These are phyloP conservation scores for Meandrina meandrites DNA, from an alignment of 92 coral and sea anemone species.

Conservation along the genomic window DNA sequence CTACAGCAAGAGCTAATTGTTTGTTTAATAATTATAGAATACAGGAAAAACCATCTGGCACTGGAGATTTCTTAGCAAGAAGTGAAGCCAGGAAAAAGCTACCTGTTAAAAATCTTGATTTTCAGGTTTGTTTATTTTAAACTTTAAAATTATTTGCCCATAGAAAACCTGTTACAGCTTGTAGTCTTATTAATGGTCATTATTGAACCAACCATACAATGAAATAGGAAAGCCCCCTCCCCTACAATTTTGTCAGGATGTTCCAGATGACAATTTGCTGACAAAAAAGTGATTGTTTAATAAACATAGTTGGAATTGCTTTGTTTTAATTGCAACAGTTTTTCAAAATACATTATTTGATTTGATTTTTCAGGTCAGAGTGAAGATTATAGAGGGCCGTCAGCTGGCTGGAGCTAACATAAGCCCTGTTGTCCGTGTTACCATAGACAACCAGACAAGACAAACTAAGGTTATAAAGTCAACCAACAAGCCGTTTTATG, in stretches of 20 bases:
- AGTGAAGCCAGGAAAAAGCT: slow-evolving; percentile 60
- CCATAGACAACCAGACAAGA: slow-evolving; percentile 78
- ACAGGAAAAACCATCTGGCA: slow-evolving; percentile 24
- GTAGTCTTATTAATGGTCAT: no score
- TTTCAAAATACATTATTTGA: neutral
- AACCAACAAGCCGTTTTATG: slow-evolving; percentile 90
- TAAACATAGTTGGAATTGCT: no score
- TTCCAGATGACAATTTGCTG: no score
- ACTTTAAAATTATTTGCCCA: neutral
- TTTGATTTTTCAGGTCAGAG: slow-evolving; percentile 67
- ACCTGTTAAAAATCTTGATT: slow-evolving; percentile 81
- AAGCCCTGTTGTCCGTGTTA: slow-evolving; percentile 92
- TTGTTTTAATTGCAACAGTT: no score
- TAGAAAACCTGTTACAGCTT: neutral
- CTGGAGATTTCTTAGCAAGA: slow-evolving; percentile 44
- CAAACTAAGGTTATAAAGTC: slow-evolving; percentile 91
- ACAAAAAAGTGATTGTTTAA: no score
- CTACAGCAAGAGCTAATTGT: neutral
- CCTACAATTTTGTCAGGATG: no score
- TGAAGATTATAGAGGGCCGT: slow-evolving; percentile 91
- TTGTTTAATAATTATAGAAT: neutral
- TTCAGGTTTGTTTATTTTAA: slow-evolving; percentile 55
- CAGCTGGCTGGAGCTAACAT: slow-evolving; percentile 90
- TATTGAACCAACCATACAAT: no score
- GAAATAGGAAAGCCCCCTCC: no score